phyloP scores from a whole-genome alignment of 2,113 vertebrate species.

The Philantomba maxwellii region DNA sequence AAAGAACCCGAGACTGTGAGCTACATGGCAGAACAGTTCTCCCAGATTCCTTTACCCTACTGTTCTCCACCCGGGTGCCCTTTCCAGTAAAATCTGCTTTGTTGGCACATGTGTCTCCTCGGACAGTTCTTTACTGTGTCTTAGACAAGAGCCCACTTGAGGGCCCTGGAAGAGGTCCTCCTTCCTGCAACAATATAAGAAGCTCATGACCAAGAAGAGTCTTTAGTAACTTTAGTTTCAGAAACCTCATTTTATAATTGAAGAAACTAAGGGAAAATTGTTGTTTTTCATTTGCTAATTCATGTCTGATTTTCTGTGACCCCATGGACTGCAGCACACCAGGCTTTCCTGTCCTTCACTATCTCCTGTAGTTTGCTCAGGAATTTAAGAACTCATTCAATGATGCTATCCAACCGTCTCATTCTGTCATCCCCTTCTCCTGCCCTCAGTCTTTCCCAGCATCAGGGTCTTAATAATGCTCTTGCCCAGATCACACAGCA shows the following conservation, averaged over 20 bases:
- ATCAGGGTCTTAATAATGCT: neutral
- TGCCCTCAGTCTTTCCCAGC: neutral
- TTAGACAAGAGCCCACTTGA: neutral
- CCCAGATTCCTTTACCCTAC: neutral
- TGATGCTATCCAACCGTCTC: neutral
- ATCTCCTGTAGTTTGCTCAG: neutral
- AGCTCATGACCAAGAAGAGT: neutral
- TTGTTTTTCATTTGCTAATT: neutral
- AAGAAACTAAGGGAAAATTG: neutral
- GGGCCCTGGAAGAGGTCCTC: neutral
- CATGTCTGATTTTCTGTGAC: neutral
- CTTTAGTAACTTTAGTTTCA: neutral
- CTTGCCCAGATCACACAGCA: neutral
- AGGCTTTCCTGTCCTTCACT: neutral
- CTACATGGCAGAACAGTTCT: neutral
- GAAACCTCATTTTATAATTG: constrained; percentile 24
- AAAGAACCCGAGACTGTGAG: neutral
- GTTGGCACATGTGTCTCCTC: neutral
- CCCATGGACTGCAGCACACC: neutral
- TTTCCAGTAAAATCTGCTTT: neutral
- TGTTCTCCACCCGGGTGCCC: neutral
- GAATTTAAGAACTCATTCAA: neutral
- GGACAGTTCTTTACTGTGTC: neutral
- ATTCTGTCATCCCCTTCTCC: neutral
- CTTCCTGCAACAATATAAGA: neutral